Base-by-base conservation (phyloP, 2,888 invertebrate species). In the Cheilosia pagana region DNA sequence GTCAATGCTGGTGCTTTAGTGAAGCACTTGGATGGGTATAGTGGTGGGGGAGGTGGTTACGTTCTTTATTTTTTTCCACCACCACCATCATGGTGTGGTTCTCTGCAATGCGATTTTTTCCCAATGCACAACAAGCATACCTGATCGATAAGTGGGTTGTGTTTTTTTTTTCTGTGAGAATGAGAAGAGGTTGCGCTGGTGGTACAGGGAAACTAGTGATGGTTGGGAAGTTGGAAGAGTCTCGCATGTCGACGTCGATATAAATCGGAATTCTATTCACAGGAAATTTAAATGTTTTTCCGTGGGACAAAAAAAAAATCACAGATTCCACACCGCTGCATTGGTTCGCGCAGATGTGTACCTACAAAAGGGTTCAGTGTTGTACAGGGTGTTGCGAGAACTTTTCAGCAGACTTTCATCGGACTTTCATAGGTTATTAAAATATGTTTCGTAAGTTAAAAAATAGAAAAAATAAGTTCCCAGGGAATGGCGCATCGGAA, bases 21-120 rank as follows among this genome's bases (percentile, higher is more conserved):
- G 50, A 14, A 57, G 48, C 45, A 45, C 25, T 57, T 28, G 48
- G 14, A 31, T 63, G 23, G 25, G 12, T 63, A 39, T 1, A 21
- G 7, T 14, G 25, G 53, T 12, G 50, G 35, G 39, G 50, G 28
- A 12, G 52, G 12, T 45, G 45, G 48, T 10, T 12, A 8, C 12
- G 4, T 16, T 3, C 3, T 21, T 19, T 10, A n/a, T 25, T 28
- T 28, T 28, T 3, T 3, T 7, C 21, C 7, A 8, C 16, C 19
- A 19, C 19, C 21, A 14, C 39, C 50, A 7, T n/a, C 7, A 35
- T 60, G 31, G 63, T 50, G 74, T 62, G 48, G 39, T 43, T 59
- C 68, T 63, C 81, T 81, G 81, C 81, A 81, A 63, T 81, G 81
- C 81, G 81, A 81, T 76, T 81, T 53, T 59, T 77, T 76, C 57